Base-by-base conservation (phyloP, 2,888 invertebrate genomes). In the Apotomis capreana region DNA sequence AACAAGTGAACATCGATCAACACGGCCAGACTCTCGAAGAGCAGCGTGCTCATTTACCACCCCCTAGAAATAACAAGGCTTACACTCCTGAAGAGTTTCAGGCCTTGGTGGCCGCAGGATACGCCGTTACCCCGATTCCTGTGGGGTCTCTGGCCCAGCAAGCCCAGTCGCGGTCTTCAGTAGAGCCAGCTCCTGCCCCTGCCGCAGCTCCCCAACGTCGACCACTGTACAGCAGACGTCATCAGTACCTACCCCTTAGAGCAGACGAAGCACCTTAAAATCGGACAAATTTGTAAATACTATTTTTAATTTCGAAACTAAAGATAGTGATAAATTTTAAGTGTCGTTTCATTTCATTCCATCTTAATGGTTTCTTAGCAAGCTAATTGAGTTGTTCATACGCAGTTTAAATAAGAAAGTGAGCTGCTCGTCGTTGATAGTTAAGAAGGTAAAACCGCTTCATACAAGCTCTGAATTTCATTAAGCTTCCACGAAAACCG, bases 71-170 rank as follows among this genome's bases (percentile, higher is more conserved):
- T 70, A 92, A 91, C 75, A 93, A 89, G 75, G 93, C 93, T 2
- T 94, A 94, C 71, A 94, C 94, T 65, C 94, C 92, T 70, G 93
- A 94, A 70, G 94, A 94, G 76, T 94, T 94, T 72, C 89, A 89
- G 26, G 93, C 92, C 12, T 83, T 94, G 73, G 87, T 94, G 55
- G 93, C 90, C 10, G 94, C 94, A 71, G 94, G 94, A 0, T 94
- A 93, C 74, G 85, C 94, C 2, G 94, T 94, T 1, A 94, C 94
- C 3, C 94, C 94, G 49, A 86, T 94, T 54, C 94, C 94, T 67
- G 90, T 94, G 1, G 87, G 88, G 52, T 83, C 89, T 0, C 67
- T 82, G 37, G 85, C 81, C 70, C 78, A 85, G 54, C 88, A 87
- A 68, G 91, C 91, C 6, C 91, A 92, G 73, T 91, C 93, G 1